Evolutionary conservation across 1,140 invertebrate species (phyloP).

Genomic region (Pomacea maculata): DNA sequence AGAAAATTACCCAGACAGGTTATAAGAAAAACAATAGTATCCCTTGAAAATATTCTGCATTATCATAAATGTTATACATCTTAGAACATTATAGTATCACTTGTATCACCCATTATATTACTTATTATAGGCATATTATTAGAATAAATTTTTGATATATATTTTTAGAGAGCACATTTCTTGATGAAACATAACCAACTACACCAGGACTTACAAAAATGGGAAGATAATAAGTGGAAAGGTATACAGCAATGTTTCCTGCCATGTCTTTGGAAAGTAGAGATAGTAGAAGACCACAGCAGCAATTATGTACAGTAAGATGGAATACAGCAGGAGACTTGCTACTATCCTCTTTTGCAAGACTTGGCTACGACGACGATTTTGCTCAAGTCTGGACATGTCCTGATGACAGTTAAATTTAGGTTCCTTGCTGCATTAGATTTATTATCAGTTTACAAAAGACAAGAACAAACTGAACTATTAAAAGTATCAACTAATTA

Average conservation of each 20-base stretch:
- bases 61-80: no score
- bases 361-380: constrained; percentile 80
- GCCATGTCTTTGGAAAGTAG: constrained; percentile 76
- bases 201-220: constrained; percentile 75
- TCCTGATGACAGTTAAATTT: constrained; percentile 66
- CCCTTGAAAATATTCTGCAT: no score
- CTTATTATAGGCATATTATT: background rate
- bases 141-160: background rate
- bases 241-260: constrained; percentile 77
- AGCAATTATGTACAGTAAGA: constrained; percentile 80
- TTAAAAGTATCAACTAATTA: no score
- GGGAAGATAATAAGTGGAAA: constrained; percentile 80
- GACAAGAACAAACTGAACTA: background rate
- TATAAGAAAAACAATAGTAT: no score
- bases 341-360: constrained; percentile 82
- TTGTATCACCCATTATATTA: background rate
- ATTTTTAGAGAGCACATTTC: background rate
- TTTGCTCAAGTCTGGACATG: constrained; percentile 82
- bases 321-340: constrained; percentile 81
- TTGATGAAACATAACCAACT: background rate
- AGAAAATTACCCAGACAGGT: no score
- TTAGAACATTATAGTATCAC: no score
- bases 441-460: background rate
- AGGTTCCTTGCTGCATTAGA: background rate
- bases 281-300: constrained; percentile 82